Conservation (phyloP, 2,113 vertebrate species). For the Tragelaphus scriptus region DNA sequence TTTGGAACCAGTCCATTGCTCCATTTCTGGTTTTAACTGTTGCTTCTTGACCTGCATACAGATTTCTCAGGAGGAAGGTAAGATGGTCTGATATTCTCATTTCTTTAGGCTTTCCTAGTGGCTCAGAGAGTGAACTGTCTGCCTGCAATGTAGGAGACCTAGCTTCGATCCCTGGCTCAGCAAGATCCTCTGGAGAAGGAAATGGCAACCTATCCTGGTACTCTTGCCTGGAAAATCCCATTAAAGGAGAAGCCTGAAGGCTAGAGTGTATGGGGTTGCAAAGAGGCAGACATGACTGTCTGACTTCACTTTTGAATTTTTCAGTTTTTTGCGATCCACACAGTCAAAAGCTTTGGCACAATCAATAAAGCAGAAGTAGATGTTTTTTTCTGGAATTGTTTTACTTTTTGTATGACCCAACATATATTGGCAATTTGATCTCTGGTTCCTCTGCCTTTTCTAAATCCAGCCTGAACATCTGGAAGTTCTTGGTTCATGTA, state of each 20-base stretch:
- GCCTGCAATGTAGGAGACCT: too few species aligned
- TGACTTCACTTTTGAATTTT: not conserved
- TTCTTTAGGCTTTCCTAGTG: not conserved
- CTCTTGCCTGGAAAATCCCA: too few species aligned
- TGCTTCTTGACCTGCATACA: not conserved
- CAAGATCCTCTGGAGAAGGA: too few species aligned
- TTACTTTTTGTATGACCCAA: not conserved
- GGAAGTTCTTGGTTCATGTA: not conserved
- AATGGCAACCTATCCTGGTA: too few species aligned
- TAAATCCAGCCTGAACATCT: not conserved
- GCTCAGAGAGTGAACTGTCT: too few species aligned
- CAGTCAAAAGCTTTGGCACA: not conserved
- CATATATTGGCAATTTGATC: not conserved
- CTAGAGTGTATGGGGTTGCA: accelerated
- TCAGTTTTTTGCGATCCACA: not conserved
- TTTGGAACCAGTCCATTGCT: not conserved
- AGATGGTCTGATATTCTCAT: not conserved
- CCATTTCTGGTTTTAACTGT: not conserved
- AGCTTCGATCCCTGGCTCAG: too few species aligned
- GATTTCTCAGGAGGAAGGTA: not conserved
- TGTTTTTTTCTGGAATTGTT: not conserved
- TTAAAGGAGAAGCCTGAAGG: too few species aligned
- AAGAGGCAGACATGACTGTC: too few species aligned
- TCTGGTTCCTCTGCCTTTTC: not conserved
- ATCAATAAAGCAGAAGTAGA: not conserved